phyloP scores from a whole-genome alignment of 2,797 vertebrate genomes.

The Luscinia luscinia region DNA sequence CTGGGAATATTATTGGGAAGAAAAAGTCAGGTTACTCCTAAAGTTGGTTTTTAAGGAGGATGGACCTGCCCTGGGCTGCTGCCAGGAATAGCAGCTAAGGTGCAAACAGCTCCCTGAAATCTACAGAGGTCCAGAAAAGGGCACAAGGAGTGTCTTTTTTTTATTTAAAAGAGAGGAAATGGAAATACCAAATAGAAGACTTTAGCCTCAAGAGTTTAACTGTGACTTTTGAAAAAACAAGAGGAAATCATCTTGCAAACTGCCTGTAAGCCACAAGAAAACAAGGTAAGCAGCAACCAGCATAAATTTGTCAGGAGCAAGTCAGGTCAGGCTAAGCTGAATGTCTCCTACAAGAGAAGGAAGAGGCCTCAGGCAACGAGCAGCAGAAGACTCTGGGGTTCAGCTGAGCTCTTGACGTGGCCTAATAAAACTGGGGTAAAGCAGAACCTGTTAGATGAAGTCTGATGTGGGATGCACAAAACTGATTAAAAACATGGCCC shows the following conservation, averaged over 20 bases:
- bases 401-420: background rate
- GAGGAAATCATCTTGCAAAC: slow-evolving; percentile 12
- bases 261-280: background rate
- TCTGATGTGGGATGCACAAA: background rate
- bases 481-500: background rate
- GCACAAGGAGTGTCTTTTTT: background rate
- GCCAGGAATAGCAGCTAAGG: background rate
- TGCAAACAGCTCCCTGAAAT: background rate
- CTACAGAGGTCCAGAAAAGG: background rate
- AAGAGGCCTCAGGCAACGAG: background rate
- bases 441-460: background rate
- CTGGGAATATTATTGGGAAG: background rate
- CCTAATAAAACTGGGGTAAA: background rate
- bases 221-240: background rate
- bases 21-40: background rate
- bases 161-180: background rate
- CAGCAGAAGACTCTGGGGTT: background rate
- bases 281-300: background rate
- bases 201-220: background rate
- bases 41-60: background rate
- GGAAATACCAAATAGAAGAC: background rate
- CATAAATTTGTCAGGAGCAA: background rate
- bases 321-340: background rate
- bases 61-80: background rate
- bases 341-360: background rate